A percentile compares a stretch with the other conserved stretches of the same genome.
Evolutionary conservation across 2,888 invertebrate species (phyloP).

Genomic region (Acanthococcus lagerstroemiae): DNA sequence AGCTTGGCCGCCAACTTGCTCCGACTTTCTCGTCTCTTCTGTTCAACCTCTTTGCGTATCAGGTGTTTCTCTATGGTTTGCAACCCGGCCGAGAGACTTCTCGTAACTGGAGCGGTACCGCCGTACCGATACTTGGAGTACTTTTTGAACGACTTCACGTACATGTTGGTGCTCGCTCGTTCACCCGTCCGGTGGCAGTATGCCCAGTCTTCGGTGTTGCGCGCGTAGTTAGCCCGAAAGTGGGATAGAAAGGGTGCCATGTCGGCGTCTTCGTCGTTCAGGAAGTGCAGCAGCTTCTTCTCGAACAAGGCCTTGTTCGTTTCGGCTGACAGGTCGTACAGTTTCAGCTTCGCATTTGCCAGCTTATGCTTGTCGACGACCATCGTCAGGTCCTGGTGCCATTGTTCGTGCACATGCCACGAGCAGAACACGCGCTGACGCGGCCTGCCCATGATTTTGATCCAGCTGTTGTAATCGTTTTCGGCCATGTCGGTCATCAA

Average conservation of each 20-base stretch:
- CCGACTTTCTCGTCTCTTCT: neutral
- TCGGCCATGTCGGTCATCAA: neutral
- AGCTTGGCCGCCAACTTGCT: neutral
- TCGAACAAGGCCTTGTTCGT: neutral
- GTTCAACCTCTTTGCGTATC: neutral
- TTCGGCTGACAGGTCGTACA: neutral
- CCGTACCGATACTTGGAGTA: neutral
- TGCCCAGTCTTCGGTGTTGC: neutral
- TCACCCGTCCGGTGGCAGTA: neutral
- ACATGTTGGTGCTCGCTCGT: neutral
- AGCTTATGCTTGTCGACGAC: neutral
- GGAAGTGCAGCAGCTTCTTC: neutral
- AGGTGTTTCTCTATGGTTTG: neutral
- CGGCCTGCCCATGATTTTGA: neutral
- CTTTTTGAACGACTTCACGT: neutral
- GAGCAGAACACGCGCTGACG: neutral
- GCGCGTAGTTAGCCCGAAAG: neutral
- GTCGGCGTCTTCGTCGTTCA: neutral
- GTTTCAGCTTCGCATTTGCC: neutral
- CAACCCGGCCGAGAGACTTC: neutral
- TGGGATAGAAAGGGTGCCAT: neutral
- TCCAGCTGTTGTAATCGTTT: conserved; percentile 1
- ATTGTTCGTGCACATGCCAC: conserved; percentile 1
- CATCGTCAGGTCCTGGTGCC: neutral
- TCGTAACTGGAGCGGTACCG: neutral